A percentile compares a stretch with the other conserved stretches of the same genome.
phyloP scores from a whole-genome alignment of 2,888 invertebrate genomes.

The Rhodophaea formosa region DNA sequence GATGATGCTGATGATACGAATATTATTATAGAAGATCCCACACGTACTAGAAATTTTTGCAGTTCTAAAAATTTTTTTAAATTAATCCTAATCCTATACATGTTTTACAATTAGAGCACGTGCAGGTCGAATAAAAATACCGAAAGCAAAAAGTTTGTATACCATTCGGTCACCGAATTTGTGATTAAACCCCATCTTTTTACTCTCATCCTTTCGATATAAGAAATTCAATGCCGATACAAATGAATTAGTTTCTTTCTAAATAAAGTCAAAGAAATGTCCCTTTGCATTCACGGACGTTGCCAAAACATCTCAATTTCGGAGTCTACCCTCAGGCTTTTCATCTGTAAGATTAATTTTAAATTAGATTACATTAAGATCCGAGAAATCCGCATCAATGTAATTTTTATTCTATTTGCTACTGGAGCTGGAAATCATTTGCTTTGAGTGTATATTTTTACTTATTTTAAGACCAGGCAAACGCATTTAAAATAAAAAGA shows the following conservation, averaged over 20 bases:
- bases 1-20: too few species aligned
- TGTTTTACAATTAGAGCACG: background rate
- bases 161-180: background rate
- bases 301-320: slow-evolving; percentile 57
- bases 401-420: slow-evolving; percentile 52
- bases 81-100: background rate
- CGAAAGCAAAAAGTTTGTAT: background rate
- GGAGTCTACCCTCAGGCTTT: slow-evolving; percentile 48
- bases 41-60: too few species aligned
- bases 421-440: slow-evolving; percentile 20
- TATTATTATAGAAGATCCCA: too few species aligned
- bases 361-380: slow-evolving; percentile 71
- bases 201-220: background rate
- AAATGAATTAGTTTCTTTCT: slow-evolving; percentile 7
- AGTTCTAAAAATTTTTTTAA: too few species aligned
- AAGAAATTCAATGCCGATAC: background rate
- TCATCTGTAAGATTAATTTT: slow-evolving; percentile 70
- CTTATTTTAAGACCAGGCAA: background rate
- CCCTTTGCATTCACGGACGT: slow-evolving; percentile 48
- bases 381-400: slow-evolving; percentile 52
- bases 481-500: background rate
- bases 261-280: slow-evolving; percentile 12
- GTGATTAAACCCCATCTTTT: background rate
- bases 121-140: background rate
- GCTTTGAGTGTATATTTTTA: background rate